Conservation (phyloP, 2,113 vertebrate species). For the Mola mola region DNA sequence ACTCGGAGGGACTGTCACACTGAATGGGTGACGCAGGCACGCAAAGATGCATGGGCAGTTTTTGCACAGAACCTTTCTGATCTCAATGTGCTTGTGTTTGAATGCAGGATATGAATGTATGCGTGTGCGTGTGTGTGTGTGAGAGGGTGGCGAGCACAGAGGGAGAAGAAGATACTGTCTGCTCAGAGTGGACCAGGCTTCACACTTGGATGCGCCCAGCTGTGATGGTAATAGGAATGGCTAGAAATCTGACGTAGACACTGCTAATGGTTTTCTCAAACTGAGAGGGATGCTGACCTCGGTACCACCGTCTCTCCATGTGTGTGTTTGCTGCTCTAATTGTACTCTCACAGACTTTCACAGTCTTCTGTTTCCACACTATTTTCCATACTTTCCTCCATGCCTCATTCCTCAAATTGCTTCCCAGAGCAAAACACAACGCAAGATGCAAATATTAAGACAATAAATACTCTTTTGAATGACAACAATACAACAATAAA, state of each 20-base stretch:
- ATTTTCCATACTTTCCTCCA: no score
- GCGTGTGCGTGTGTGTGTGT: conserved; percentile 8
- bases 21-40: not conserved
- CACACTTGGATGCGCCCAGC: conserved; percentile 48
- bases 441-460: no score
- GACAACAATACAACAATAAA: no score
- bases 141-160: conserved; percentile 10
- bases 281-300: conserved; percentile 61
- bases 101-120: not conserved
- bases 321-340: no score
- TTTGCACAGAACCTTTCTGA: not conserved
- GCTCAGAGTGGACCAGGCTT: conserved; percentile 27
- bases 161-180: conserved; percentile 27
- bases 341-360: no score
- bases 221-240: conserved; percentile 83
- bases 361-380: no score
- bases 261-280: conserved; percentile 76
- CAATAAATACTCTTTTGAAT: no score
- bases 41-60: not conserved
- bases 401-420: no score
- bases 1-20: not conserved
- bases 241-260: conserved; percentile 86
- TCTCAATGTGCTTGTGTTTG: not conserved
- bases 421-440: no score
- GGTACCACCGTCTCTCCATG: not conserved